Percentiles rank a stretch among this genome's conserved stretches.
Evolutionary conservation across 2,113 vertebrate genomes (phyloP).

Genomic region (Globicephala melas): DNA sequence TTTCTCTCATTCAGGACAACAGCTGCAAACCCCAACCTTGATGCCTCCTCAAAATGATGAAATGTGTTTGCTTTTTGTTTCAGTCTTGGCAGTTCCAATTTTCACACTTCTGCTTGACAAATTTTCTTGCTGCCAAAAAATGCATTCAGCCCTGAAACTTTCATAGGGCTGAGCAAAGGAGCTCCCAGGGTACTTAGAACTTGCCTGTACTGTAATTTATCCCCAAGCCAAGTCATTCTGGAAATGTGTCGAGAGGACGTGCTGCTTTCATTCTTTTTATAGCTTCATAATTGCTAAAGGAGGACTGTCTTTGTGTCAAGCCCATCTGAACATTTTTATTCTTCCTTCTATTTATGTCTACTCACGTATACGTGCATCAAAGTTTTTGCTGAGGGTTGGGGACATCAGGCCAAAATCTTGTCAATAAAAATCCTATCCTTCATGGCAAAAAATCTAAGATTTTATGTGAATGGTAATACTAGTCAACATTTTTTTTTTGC

Average conservation of each 20-base stretch:
- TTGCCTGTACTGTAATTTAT: constrained; percentile 66
- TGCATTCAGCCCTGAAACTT: constrained; percentile 57
- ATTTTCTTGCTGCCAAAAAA: constrained; percentile 54
- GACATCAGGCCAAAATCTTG: constrained; percentile 21
- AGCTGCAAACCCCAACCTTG: constrained; percentile 82
- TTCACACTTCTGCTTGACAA: constrained; percentile 62
- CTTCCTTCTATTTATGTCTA: constrained; percentile 51
- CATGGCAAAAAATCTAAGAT: constrained; percentile 9
- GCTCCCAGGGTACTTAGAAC: constrained; percentile 15
- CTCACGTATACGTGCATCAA: not conserved
- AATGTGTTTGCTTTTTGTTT: constrained; percentile 72
- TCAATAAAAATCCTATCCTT: constrained; percentile 25
- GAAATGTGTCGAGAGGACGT: constrained; percentile 53
- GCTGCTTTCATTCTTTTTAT: constrained; percentile 65
- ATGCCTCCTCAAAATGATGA: constrained; percentile 75
- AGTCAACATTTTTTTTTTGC: not conserved
- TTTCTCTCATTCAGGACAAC: constrained; percentile 78
- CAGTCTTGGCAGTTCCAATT: constrained; percentile 73
- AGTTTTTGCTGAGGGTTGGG: constrained; percentile 31
- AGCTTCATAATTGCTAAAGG: constrained; percentile 57
- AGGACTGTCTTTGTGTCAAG: constrained; percentile 64
- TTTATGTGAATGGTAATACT: not conserved
- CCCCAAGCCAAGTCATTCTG: constrained; percentile 65
- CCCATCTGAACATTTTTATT: constrained; percentile 47
- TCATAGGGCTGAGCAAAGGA: constrained; percentile 42